phyloP scores from a whole-genome alignment of 2,888 invertebrate genomes.

The Taenaris catops region DNA sequence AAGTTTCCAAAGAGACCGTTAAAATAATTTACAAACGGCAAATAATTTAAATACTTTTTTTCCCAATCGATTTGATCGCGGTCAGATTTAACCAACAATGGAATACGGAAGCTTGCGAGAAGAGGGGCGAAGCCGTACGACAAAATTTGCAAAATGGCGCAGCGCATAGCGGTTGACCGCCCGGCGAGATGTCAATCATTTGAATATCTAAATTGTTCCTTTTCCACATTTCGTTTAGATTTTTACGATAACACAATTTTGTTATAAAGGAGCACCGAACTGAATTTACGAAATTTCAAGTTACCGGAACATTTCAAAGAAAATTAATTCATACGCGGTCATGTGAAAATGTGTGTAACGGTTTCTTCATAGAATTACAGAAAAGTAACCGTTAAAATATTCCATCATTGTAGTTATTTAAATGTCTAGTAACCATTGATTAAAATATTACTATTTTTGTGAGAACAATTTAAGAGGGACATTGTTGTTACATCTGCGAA shows the following conservation, averaged over 20 bases:
- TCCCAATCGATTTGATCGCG: constrained; percentile 62
- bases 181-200: constrained; percentile 77
- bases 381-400: constrained; percentile 25
- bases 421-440: too few relatives aligned
- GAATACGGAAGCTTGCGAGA: constrained; percentile 42
- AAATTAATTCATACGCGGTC: constrained; percentile 42
- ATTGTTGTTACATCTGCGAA: too few relatives aligned
- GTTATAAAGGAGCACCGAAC: constrained; percentile 59
- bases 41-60: constrained; percentile 61
- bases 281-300: constrained; percentile 53
- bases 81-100: constrained; percentile 59
- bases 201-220: constrained; percentile 68
- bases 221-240: constrained; percentile 64
- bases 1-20: constrained; percentile 51
- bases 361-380: constrained; percentile 41
- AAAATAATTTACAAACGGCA: constrained; percentile 38
- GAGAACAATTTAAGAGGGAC: too few relatives aligned
- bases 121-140: constrained; percentile 33
- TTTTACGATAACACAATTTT: constrained; percentile 58
- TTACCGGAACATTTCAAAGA: constrained; percentile 34
- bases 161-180: constrained; percentile 53
- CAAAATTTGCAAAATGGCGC: constrained; percentile 33
- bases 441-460: too few relatives aligned
- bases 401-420: too few relatives aligned
- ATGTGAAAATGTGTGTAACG: constrained; percentile 62